Base-by-base conservation (phyloP, 2,888 invertebrate genomes). In the Ichneumoninae sp. region DNA sequence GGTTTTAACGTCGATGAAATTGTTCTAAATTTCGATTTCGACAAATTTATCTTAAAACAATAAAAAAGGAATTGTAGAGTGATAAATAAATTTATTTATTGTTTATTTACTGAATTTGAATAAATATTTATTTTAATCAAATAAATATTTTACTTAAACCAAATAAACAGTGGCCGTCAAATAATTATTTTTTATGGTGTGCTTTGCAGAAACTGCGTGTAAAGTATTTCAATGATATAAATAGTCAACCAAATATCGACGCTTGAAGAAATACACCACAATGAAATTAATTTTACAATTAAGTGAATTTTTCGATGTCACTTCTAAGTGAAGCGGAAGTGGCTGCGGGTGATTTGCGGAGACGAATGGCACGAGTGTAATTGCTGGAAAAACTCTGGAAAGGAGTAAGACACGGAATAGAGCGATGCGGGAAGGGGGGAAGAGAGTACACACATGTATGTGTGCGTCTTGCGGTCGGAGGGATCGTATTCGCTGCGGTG, bases 371-470 rank as follows among this genome's bases (percentile, higher is more conserved):
- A 36, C 44, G 19, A 40, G 22, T 71, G 8, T 40, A 54, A 71
- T 71, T 71, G 54, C 22, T 10, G 13, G n/a, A 73, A 73, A 73
- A 57, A 52, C 30, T 52, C 50, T 57, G 19, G n/a, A 3, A 26
- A 22, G 16, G 44, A 22, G 4, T 3, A 13, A 19, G n/a, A 33
- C 10, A 3, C 10, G 22, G 26, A n/a, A 22, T 7, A 7, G 57
- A 19, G 54, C 6, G 70, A 13, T 0, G 1, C 3, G n/a, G 30
- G 13, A 30, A 60, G 16, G 13, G 10, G 6, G 30, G 13, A 16
- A 0, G 3, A 1, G 7, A 13, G 6, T 16, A 2, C 30, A 33
- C 3, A 16, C 26, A 26, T 16, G 26, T 44, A 8, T 47, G 1
- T 44, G 22, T 50, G 19, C 16, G 63, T 22, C 63, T 30, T 10